Percentiles rank a stretch among this genome's conserved stretches.
These are phyloP conservation scores for Panzeria rudis DNA, from an alignment of 2,888 invertebrate genomes.

Conservation along the genomic window DNA sequence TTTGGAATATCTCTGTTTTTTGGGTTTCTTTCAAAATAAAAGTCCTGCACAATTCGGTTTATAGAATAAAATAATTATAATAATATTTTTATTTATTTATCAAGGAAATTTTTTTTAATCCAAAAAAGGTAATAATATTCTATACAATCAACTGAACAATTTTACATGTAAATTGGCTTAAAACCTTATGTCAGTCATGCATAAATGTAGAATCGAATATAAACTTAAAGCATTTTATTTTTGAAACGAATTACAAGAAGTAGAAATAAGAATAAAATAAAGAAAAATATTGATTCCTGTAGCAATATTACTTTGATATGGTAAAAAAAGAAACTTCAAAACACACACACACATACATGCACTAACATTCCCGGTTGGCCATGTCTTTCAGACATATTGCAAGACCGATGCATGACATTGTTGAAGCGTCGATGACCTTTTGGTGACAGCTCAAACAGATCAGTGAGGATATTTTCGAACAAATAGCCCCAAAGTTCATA, in stretches of 20 bases:
- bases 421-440: too few relatives aligned
- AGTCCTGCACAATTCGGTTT: too few relatives aligned
- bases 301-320: constrained; percentile 57
- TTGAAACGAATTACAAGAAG: not conserved
- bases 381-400: too few relatives aligned
- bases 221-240: constrained; percentile 18
- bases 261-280: constrained; percentile 42
- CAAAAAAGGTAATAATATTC: not conserved
- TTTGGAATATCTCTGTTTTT: too few relatives aligned
- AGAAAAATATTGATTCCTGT: constrained; percentile 34
- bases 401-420: too few relatives aligned
- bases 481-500: too few relatives aligned
- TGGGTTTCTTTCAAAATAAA: too few relatives aligned
- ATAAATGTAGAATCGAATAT: constrained; percentile 40
- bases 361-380: too few relatives aligned
- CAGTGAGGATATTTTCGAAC: too few relatives aligned
- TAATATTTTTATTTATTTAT: too few relatives aligned
- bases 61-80: too few relatives aligned
- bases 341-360: not conserved
- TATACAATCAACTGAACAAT: constrained; percentile 7
- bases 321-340: not conserved
- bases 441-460: too few relatives aligned
- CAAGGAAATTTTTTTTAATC: not conserved
- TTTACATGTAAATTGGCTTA: constrained; percentile 60
- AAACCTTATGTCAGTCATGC: constrained; percentile 62